Conservation (phyloP, 2,888 invertebrate genomes). For the Micoletzkya japonica region DNA sequence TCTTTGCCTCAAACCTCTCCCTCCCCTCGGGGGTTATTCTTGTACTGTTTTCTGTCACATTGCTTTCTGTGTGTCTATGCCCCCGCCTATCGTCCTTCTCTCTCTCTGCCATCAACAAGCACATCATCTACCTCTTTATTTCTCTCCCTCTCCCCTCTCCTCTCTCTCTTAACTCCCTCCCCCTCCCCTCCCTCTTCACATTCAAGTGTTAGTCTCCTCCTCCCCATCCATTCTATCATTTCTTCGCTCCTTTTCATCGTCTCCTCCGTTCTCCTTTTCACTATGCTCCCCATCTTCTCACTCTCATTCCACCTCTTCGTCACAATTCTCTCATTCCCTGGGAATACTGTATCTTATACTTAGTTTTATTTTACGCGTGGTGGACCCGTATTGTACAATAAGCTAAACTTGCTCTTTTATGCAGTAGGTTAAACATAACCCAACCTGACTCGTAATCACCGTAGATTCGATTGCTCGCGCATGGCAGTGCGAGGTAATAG, state of each 20-base stretch:
- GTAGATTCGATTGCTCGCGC: too few species aligned
- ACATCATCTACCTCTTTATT: neutral
- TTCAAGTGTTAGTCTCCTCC: neutral
- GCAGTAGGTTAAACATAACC: too few species aligned
- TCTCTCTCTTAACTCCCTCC: neutral
- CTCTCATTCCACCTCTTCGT: constrained; percentile 2
- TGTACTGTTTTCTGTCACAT: too few species aligned
- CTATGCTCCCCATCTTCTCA: neutral
- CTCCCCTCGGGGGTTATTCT: too few species aligned
- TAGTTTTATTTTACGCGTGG: too few species aligned
- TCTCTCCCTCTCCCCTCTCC: neutral
- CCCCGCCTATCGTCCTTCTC: neutral
- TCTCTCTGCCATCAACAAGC: too few species aligned
- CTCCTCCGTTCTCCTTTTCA: neutral
- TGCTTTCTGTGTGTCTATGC: too few species aligned
- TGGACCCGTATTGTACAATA: too few species aligned
- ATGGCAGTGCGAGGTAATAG: too few species aligned
- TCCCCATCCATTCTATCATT: neutral
- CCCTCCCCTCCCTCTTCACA: neutral
- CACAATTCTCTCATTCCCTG: neutral
- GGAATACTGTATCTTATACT: neutral
- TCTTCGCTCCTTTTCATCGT: neutral
- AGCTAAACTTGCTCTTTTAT: too few species aligned
- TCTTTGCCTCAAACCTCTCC: too few species aligned
- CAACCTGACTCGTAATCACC: too few species aligned